Base-by-base conservation (phyloP, 2,888 invertebrate species). In the Lacanobia oleracea region DNA sequence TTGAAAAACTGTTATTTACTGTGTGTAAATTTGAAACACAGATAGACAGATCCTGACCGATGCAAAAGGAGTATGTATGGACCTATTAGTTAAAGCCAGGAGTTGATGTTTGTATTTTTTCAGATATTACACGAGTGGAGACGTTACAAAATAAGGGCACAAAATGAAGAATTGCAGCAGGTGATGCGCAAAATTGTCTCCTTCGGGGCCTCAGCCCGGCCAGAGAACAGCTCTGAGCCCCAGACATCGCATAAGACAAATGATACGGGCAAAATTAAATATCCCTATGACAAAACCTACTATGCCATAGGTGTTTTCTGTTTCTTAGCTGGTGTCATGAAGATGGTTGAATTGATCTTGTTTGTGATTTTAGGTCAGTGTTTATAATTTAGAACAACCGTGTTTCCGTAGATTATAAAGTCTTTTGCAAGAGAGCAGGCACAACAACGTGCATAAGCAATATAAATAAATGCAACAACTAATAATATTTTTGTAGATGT, bases 81-180 rank as follows among this genome's bases (percentile, higher is more conserved):
- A 33, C 33, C 33, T 33, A 33, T 33, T 33, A 6, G 33, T 6
- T 6, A 33, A 33, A 33, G 33, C 33, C 33, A 2, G 5, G 14
- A 43, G 43, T 43, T 43, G 23, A 23, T 54, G 18, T 27, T 27
- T 27, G 16, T 3, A 10, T 33, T 67, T n/a, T 18, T 87, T 83
- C 72, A 89, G 89, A 78, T 89, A 21, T 54, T 72, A 33, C 62
- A 82, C 50, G 88, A 87, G 59, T 70, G 66, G 50, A 77, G 72
- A 66, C 79, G 10, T 4, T 62, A 21, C 21, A 40, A 3, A 33
- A 67, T 9, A 67, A 67, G 67, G 33, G 18, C 9, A 23, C 1
- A 43, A 21, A 72, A 33, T 12, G 1, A 23, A 23, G 18, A 43
- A 43, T 10, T 61, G 43, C 21, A 21, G 12, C 37, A 8, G 14